Evolutionary conservation across 2,888 invertebrate species (phyloP).

Genomic region (Desoria tigrina): DNA sequence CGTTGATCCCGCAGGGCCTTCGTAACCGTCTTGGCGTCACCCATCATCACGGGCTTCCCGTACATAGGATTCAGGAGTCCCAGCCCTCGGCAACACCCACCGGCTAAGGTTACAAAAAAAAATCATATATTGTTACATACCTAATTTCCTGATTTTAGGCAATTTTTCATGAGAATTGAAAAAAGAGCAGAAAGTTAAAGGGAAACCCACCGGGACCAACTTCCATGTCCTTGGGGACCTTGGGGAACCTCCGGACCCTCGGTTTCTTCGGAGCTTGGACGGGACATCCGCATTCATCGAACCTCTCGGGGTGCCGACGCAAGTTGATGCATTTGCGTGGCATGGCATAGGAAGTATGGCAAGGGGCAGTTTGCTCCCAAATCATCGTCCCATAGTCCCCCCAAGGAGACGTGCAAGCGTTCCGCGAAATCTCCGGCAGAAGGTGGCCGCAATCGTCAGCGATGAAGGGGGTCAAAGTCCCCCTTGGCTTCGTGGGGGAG

Average conservation of each 20-base stretch:
- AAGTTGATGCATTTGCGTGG: constrained; percentile 13
- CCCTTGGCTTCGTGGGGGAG: constrained; percentile 13
- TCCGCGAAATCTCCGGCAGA: constrained; percentile 18
- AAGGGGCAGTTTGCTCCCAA: constrained; percentile 33
- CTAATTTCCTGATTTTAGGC: not conserved
- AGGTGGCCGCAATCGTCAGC: constrained; percentile 34
- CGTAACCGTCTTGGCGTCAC: not conserved
- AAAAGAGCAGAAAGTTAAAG: no score
- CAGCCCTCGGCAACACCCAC: constrained; percentile 2
- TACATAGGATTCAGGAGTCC: no score
- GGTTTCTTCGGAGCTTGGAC: constrained; percentile 6
- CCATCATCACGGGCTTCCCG: not conserved
- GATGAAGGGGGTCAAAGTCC: constrained; percentile 23
- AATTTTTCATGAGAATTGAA: no score
- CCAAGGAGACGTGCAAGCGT: constrained; percentile 32
- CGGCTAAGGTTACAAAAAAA: no score
- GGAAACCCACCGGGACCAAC: no score
- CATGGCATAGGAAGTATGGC: no score
- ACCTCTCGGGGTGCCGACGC: constrained; percentile 23
- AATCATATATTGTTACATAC: not conserved
- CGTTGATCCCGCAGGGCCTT: not conserved
- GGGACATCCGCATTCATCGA: no score
- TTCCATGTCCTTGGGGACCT: not conserved
- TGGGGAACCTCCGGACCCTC: constrained; percentile 1
- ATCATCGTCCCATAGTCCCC: constrained; percentile 36